Percentiles rank a stretch among this genome's conserved stretches.
phyloP scores from a whole-genome alignment of 64 coral and sea anemone genomes.

The Actinia tenebrosa region DNA sequence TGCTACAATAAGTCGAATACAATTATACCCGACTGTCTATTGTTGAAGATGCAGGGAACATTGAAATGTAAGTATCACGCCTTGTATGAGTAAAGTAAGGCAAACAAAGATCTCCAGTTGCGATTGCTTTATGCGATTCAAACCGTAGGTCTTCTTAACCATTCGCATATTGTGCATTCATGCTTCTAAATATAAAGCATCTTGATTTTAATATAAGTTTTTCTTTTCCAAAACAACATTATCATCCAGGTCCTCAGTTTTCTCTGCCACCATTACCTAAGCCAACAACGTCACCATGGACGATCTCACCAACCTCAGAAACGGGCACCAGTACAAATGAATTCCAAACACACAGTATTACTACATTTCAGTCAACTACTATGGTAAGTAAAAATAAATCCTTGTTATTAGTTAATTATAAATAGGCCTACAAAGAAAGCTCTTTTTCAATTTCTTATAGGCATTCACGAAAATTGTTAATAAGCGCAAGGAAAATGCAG shows the following conservation, averaged over 20 bases:
- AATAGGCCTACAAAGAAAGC: too few relatives aligned
- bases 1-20: not conserved
- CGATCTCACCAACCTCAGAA: not conserved
- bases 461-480: too few relatives aligned
- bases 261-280: not conserved
- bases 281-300: not conserved
- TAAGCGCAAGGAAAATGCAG: too few relatives aligned
- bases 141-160: too few relatives aligned
- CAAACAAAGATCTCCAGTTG: too few relatives aligned
- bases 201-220: not conserved
- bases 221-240: not conserved
- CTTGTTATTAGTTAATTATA: too few relatives aligned
- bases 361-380: not conserved
- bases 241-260: not conserved
- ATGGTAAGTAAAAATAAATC: not conserved
- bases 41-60: not conserved
- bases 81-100: not conserved
- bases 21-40: not conserved
- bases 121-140: too few relatives aligned
- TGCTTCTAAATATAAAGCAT: too few relatives aligned
- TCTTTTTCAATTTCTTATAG: too few relatives aligned
- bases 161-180: too few relatives aligned
- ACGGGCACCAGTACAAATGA: not conserved
- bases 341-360: not conserved
- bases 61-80: not conserved